Conservation (phyloP, 92 coral and sea anemone genomes). For the Paragorgia papillata region DNA sequence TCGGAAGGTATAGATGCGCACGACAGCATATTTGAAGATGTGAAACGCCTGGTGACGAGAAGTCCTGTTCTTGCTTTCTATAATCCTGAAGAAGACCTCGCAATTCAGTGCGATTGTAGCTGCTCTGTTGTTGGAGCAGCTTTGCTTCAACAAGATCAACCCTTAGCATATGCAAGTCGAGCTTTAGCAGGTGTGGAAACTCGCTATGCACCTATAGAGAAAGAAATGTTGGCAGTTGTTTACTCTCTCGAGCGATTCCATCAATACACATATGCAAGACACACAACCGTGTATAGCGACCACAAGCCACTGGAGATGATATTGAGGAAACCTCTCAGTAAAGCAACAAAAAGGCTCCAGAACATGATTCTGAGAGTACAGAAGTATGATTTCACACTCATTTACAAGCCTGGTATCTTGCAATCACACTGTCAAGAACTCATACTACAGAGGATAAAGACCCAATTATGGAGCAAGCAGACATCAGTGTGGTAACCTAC, state of each 20-base stretch:
- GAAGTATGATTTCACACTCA: constrained; percentile 30
- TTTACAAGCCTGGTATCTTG: constrained; percentile 38
- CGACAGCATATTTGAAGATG: constrained; percentile 16
- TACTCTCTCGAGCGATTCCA: constrained; percentile 30
- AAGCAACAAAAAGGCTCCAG: constrained; percentile 39
- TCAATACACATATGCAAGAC: constrained; percentile 34
- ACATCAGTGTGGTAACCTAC: constrained; percentile 25
- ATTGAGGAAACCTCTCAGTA: constrained; percentile 32
- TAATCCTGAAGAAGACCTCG: constrained; percentile 31
- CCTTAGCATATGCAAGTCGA: too few relatives aligned
- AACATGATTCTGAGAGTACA: constrained; percentile 48
- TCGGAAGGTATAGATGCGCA: too few relatives aligned
- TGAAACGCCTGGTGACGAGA: constrained; percentile 15
- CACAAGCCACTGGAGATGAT: constrained; percentile 36
- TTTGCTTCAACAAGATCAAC: constrained; percentile 4
- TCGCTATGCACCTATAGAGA: constrained; percentile 28
- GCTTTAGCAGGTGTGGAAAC: constrained; percentile 26
- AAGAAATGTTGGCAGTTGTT: constrained; percentile 3
- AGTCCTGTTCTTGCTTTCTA: constrained; percentile 44
- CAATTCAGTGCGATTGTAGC: constrained; percentile 40
- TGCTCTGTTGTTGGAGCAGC: constrained; percentile 44
- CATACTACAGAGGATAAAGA: too few relatives aligned
- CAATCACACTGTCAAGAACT: constrained; percentile 49
- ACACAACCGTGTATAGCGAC: constrained; percentile 34
- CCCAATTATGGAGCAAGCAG: constrained; percentile 45